Base-by-base conservation (phyloP, 2,888 invertebrate genomes). In the Synanthedon vespiformis region DNA sequence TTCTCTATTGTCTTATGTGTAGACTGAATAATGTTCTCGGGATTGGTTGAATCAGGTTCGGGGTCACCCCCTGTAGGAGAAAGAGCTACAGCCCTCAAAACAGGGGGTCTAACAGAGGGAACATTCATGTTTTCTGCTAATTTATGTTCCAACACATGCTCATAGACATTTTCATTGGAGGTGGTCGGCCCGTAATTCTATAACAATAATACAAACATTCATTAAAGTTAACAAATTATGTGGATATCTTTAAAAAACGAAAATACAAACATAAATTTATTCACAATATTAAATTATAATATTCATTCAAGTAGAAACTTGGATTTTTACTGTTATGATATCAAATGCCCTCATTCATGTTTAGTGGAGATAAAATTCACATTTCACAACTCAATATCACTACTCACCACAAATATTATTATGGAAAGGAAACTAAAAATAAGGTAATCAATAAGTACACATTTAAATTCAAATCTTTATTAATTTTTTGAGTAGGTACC, bases 151-250 rank as follows among this genome's bases (percentile, higher is more conserved):
- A 82, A 75, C 64, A 80, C 74, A 73, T 78, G 77, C 61, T 79
- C 78, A 75, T 76, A 83, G 56, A 81, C 77, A 74, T 77, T 81
- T 78, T 86, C 84, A 85, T 75, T 83, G 87, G 87, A 72, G 88
- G 87, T 74, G 87, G 87, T 69, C 86, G 87, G 83, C 87, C 88
- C 84, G 79, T 84, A 85, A 83, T 80, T 79, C 88, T 88, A 68
- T 59, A 87, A 87, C 74, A 83, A 81, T 60, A n/a, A 56, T 54
- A 61, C 44, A 55, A 49, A 16, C 13, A 13, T 49, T 50, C 18
- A 48, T 12, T 44, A 12, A 6, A 2, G 6, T n/a, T 44, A 34
- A 34, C 34, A 34, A 66, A 67, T 56, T 59, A 61, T 54, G 54
- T 34, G 10, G 34, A 34, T 34, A 34, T 34, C 2, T 34, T 34